A percentile compares a stretch with the other conserved stretches of the same genome.
Evolutionary conservation across 64 coral and sea anemone genomes (phyloP).

Genomic region (Dendronephthya gigantea): DNA sequence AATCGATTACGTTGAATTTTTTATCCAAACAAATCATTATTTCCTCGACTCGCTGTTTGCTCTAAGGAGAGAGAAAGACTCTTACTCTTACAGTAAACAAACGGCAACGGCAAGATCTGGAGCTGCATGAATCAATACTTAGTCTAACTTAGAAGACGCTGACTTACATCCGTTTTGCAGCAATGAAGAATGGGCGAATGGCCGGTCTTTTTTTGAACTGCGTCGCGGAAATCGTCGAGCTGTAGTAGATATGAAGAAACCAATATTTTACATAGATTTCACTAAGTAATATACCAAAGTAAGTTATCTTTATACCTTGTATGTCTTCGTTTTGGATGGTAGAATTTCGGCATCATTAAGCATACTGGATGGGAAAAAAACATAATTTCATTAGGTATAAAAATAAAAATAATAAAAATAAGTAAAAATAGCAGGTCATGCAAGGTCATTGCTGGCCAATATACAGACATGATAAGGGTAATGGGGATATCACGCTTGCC

Average conservation of each 20-base stretch:
- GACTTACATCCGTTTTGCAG: neutral
- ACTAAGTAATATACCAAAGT: no score
- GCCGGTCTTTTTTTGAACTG: neutral
- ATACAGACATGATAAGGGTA: no score
- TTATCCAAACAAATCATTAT: slow-evolving; percentile 35
- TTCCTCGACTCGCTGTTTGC: slow-evolving; percentile 1
- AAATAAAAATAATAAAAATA: no score
- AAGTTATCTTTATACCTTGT: neutral
- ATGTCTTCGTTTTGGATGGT: neutral
- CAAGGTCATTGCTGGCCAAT: no score
- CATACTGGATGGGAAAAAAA: neutral
- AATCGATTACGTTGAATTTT: neutral
- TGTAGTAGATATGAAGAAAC: neutral
- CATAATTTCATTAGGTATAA: neutral
- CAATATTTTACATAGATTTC: neutral
- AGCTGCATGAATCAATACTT: no score
- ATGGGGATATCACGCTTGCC: no score
- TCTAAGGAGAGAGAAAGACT: neutral
- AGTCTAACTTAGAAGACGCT: no score
- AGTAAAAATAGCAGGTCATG: neutral
- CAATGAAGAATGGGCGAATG: neutral
- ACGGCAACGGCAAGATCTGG: no score
- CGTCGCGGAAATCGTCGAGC: neutral
- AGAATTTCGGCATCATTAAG: neutral
- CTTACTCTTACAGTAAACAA: no score